Evolutionary conservation across 1,140 invertebrate genomes (phyloP), one percentile per base, ranked within the genome.

Genomic region (Neodiprion pinetum): DNA sequence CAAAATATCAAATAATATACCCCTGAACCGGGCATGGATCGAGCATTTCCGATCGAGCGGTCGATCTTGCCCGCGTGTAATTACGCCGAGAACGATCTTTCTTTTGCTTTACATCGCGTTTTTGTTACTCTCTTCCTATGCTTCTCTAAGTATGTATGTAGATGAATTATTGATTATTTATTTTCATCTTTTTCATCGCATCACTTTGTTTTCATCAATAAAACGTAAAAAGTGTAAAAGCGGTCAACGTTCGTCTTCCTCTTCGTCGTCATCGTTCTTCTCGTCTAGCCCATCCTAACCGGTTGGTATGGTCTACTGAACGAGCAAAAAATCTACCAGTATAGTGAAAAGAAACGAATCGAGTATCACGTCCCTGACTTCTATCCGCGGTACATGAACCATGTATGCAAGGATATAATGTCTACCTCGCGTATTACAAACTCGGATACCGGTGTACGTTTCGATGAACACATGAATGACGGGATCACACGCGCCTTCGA

Each of bases 321-420:
- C 53, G 53, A 61, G 53, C 53, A 61, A 61, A 61, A 61, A 61
- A 61, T 61, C 53, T 7, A 61, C 53, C 53, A 61, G 53, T 5
- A 21, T 21, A 61, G 11, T 61, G 53, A 61, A 61, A 61, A 61
- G 53, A 61, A 61, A 61, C 53, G 53, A 61, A 61, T 61, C 53
- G 53, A 61, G 53, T 61, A 61, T 61, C 53, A 61, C 53, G 53
- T 61, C 53, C 9, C 53, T 14, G 11, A 14, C 53, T 17, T 40
- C 28, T 40, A 40, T 40, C 28, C 28, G 28, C 28, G 28, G 28
- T 40, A 40, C 28, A 40, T 40, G 5, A 40, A 40, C 28, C 28
- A 5, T 40, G 28, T 5, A 40, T 40, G 28, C 17, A 21, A 21
- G 17, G 28, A 40, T 40, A 40, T 40, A 40, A 40, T 40, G 5